phyloP scores from a whole-genome alignment of 2,113 vertebrate genomes.

The Larimichthys polyactis region DNA sequence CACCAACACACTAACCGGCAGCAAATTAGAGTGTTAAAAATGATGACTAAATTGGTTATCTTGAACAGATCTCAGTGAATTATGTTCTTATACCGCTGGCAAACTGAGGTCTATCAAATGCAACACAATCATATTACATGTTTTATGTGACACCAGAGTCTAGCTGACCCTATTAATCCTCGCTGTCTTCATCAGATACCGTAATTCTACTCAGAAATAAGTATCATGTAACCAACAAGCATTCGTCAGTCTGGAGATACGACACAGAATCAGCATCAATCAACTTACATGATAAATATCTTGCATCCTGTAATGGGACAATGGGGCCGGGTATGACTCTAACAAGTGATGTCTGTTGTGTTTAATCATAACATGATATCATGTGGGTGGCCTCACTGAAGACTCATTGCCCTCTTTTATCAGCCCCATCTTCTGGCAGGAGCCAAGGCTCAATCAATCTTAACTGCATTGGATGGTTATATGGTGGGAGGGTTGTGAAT shows the following conservation, averaged over 20 bases:
- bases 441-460: constrained; percentile 71
- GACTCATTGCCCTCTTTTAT: constrained; percentile 68
- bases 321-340: background rate
- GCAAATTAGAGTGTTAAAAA: constrained; percentile 56
- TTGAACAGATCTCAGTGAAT: constrained; percentile 59
- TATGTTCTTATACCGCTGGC: constrained; percentile 22
- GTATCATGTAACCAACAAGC: constrained; percentile 43
- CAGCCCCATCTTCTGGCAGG: constrained; percentile 53
- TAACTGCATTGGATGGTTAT: constrained; percentile 65
- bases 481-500: constrained; percentile 48
- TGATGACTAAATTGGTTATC: constrained; percentile 63
- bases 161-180: constrained; percentile 18
- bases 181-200: constrained; percentile 59
- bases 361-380: constrained; percentile 66
- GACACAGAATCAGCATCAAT: constrained; percentile 56
- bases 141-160: constrained; percentile 27
- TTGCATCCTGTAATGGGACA: constrained; percentile 47
- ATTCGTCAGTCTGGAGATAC: constrained; percentile 39
- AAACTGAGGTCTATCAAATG: constrained; percentile 1
- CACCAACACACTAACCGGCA: background rate
- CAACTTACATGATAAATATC: constrained; percentile 49
- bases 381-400: constrained; percentile 45
- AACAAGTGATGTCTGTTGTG: constrained; percentile 15
- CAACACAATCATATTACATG: constrained; percentile 28
- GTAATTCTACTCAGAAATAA: constrained; percentile 57